Evolutionary conservation across 1,140 invertebrate species (phyloP), one percentile per base, ranked within the genome.

Genomic region (Bactericera cockerelli): DNA sequence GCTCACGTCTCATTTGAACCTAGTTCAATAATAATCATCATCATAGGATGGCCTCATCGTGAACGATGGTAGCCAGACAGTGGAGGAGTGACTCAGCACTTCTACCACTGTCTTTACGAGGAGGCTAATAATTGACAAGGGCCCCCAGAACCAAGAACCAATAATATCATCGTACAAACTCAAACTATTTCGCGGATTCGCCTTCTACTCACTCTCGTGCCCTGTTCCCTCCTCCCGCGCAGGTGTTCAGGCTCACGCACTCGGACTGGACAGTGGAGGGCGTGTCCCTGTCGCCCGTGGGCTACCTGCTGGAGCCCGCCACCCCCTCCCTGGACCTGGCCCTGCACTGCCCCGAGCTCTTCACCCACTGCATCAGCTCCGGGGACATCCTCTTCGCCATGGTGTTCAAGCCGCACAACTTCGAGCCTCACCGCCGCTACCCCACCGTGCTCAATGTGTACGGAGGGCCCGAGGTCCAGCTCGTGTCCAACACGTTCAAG

Each of bases 361-460:
- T 84, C 68, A 79, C 79, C 4, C 81, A 83, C 63, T 77, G 80
- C 65, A 79, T 87, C 59, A 78, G 76, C 61, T 81, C 80, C 13
- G 89, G 86, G 25, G 81, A 86, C 58, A 77, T 80, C 1, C 75
- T 93, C 36, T 92, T 93, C 71, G 90, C 90, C 2, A 91, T 96
- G 84, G 82, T 96, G 55, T 95, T 94, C 71, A 85, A 89, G 65
- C 92, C 92, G 0, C 81, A 85, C 65, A 83, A 84, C 70, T 87
- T 82, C 65, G 77, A 84, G 65, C 70, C 78, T 6, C 85, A 82
- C 10, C 72, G 79, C 28, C 87, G 89, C 61, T 95, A 95, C 75
- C 95, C 96, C 1, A 94, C 93, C 1, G 83, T 99, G 58, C 76
- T 98, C 14, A 93, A 96, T 71, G 88, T 99, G 16, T 99, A 99